phyloP scores from a whole-genome alignment of 2,113 vertebrate genomes.

The Mormoops blainvillei region DNA sequence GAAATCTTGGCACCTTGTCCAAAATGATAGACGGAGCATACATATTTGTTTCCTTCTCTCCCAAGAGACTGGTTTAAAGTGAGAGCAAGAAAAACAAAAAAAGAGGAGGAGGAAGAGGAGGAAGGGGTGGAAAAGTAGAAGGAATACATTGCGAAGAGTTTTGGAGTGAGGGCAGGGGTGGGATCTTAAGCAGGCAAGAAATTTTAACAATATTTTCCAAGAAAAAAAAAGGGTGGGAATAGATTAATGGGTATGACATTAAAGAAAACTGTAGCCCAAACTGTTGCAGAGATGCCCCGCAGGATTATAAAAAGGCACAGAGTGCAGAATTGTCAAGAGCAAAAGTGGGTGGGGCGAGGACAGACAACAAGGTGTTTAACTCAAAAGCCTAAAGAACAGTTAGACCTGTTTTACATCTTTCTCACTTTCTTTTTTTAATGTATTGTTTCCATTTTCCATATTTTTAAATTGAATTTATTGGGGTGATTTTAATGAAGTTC shows the following conservation, averaged over 20 bases:
- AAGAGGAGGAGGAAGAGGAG: not conserved
- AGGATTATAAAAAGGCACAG: not conserved
- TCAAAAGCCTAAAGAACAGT: not conserved
- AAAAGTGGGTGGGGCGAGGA: not conserved
- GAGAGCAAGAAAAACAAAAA: not conserved
- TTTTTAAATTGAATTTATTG: not conserved
- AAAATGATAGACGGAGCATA: not conserved
- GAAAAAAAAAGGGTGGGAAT: not conserved
- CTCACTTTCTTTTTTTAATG: not conserved
- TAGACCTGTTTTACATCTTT: not conserved
- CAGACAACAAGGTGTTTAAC: not conserved
- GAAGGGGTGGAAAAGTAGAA: not conserved
- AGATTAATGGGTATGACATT: not conserved
- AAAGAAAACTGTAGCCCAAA: not conserved
- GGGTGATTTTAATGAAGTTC: not conserved
- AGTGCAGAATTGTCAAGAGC: not conserved
- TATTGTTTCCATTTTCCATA: not conserved
- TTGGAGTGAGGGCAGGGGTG: not conserved
- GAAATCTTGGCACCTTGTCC: not conserved
- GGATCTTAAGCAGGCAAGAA: not conserved
- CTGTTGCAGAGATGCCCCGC: not conserved
- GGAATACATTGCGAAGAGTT: not conserved
- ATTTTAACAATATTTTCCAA: slow-evolving; percentile 4
- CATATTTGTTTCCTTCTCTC: not conserved
- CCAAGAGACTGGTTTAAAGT: not conserved